Evolutionary conservation across 2,888 invertebrate genomes (phyloP).

Genomic region (Branchellion lobata): DNA sequence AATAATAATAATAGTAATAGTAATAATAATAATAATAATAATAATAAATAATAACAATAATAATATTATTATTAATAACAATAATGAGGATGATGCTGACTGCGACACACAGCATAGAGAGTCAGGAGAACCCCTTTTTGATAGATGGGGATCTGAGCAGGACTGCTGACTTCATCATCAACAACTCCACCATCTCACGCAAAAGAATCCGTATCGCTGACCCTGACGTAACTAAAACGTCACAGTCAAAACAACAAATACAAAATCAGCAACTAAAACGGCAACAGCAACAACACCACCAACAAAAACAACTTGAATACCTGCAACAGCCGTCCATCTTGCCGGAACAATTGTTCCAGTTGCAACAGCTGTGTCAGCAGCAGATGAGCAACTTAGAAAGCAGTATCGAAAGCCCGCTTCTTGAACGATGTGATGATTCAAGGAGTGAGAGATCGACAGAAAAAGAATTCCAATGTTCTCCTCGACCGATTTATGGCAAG

Average conservation of each 20-base stretch:
- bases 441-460: too few relatives aligned
- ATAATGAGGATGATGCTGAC: not conserved
- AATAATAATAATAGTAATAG: not conserved
- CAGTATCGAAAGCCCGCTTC: not conserved
- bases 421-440: not conserved
- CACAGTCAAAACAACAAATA: not conserved
- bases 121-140: constrained; percentile 95
- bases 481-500: too few relatives aligned
- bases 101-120: constrained; percentile 66
- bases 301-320: not conserved
- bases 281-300: not conserved
- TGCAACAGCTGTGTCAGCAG: constrained; percentile 5
- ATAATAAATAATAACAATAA: too few relatives aligned
- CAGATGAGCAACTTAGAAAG: not conserved
- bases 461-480: too few relatives aligned
- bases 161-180: constrained; percentile 93
- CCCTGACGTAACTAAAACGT: constrained; percentile 49
- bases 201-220: constrained; percentile 58
- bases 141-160: constrained; percentile 90
- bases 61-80: not conserved
- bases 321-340: not conserved
- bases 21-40: constrained; percentile 2
- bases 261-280: not conserved
- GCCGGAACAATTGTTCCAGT: not conserved
- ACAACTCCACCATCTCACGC: constrained; percentile 64